Base-by-base conservation (phyloP, 92 coral and sea anemone genomes). In the Zoanthus solanderi region DNA sequence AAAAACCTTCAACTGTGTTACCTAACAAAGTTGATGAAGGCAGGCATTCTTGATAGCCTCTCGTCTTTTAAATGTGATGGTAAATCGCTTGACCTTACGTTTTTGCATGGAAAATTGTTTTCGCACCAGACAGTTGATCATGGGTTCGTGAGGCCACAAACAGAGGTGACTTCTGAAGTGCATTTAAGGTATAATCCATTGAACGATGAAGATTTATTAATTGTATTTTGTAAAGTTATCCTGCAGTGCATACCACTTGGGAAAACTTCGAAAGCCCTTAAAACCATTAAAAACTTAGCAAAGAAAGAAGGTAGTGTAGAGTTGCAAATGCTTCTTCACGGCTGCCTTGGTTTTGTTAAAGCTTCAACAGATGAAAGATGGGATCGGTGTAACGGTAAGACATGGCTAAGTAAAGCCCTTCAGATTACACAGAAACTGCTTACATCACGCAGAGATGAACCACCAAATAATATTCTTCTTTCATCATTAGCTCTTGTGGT, bases 311-410 rank as follows among this genome's bases (percentile, higher is more conserved):
- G 28, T 7, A 16, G 61, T 65, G 14, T 11, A 7, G 45, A 53
- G 3, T 23, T 57, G 8, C 74, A 81, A 50, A 46, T 66, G 85
- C 57, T 81, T 46, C 75, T 81, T 44, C 54, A 23, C 54, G 46
- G 60, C 75, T 65, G 85, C 17, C 44, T 65, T 81, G 85, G 85
- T 31, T 66, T 81, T 42, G 58, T 47, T 9, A 15, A 44, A 28
- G 75, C 58, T 5, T 18, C 48, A 32, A 63, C 75, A 8, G 18
- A 46, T 42, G 6, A 61, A 17, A 34, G 9, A 46, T 34, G 44
- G 0, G 14, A 2, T 14, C 44, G 10, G 42, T 8, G 5, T 18
- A 4, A 16, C 16, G 75, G 14, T 7, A 42, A 66, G 37, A 15
- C 61, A 61, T 34, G 1, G 18, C 17, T 80, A 16, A 32, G 44